These are phyloP conservation scores for Nyctereutes procyonoides DNA, from an alignment of 2,113 vertebrate genomes.

Conservation along the genomic window DNA sequence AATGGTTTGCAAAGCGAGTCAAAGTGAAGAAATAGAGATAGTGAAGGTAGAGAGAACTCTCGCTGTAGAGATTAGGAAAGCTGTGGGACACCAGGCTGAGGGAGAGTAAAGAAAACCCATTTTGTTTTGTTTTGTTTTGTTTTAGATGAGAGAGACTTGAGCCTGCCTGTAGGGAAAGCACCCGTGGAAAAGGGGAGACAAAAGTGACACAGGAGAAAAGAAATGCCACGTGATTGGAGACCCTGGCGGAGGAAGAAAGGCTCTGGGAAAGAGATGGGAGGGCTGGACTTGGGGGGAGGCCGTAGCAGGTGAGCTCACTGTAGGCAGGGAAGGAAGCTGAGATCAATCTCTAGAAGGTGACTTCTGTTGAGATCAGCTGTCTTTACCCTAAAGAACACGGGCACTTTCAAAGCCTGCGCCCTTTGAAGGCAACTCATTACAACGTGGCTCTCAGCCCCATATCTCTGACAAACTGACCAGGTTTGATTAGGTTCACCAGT, in stretches of 20 bases:
- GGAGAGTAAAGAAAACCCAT: background rate
- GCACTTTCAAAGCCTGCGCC: background rate
- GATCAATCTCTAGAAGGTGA: background rate
- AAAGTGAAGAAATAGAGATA: background rate
- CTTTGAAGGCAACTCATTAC: background rate
- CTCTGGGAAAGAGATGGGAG: background rate
- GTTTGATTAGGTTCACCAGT: background rate
- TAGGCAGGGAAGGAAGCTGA: background rate
- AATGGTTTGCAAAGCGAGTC: background rate
- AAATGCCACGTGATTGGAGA: background rate
- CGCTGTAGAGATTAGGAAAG: background rate
- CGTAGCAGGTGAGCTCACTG: background rate
- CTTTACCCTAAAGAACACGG: background rate
- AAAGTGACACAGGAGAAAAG: background rate
- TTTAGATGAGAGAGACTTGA: background rate
- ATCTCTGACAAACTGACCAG: background rate
- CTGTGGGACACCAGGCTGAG: background rate
- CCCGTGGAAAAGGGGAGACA: background rate
- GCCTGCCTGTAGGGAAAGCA: background rate
- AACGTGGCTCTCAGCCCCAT: background rate
- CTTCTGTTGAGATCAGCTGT: background rate
- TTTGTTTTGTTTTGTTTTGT: background rate
- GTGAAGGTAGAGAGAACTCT: background rate
- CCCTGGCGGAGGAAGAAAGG: background rate
- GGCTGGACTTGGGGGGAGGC: background rate